Conservation (phyloP, 2,797 vertebrate species). For the Kryptolebias ocellatus region DNA sequence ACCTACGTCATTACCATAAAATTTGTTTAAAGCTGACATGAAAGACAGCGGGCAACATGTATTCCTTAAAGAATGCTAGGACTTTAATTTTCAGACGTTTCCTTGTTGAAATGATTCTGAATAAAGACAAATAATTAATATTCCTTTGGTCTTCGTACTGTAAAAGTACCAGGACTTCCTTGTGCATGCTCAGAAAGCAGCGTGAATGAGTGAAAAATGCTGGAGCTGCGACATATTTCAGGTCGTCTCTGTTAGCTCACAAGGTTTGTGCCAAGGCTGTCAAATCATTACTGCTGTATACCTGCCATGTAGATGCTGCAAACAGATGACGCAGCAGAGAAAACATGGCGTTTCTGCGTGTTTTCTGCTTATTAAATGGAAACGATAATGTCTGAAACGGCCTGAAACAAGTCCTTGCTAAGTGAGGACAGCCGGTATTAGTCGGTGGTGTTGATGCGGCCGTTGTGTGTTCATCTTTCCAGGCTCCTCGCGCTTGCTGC, state of each 20-base stretch:
- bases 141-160: no score
- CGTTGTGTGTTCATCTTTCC: constrained; percentile 35
- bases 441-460: constrained; percentile 45
- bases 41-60: no score
- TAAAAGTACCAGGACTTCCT: background rate
- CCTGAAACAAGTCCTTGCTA: constrained; percentile 27
- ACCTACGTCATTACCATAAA: no score
- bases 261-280: constrained; percentile 2
- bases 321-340: constrained; percentile 27
- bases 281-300: constrained; percentile 22
- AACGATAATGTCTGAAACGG: constrained; percentile 35
- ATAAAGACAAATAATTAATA: no score
- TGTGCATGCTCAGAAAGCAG: background rate
- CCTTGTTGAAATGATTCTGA: no score
- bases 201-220: constrained; percentile 13
- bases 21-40: no score
- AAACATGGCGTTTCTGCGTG: constrained; percentile 11
- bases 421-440: constrained; percentile 27
- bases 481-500: constrained; percentile 41
- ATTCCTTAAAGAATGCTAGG: no score
- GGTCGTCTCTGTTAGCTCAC: constrained; percentile 10
- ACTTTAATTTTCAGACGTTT: no score
- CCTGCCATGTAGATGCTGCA: constrained; percentile 15
- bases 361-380: constrained; percentile 33
- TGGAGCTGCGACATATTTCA: constrained; percentile 5